Percentiles rank a stretch among this genome's conserved stretches.
phyloP scores from a whole-genome alignment of 2,113 vertebrate species.

The Sisor rabdophorus region DNA sequence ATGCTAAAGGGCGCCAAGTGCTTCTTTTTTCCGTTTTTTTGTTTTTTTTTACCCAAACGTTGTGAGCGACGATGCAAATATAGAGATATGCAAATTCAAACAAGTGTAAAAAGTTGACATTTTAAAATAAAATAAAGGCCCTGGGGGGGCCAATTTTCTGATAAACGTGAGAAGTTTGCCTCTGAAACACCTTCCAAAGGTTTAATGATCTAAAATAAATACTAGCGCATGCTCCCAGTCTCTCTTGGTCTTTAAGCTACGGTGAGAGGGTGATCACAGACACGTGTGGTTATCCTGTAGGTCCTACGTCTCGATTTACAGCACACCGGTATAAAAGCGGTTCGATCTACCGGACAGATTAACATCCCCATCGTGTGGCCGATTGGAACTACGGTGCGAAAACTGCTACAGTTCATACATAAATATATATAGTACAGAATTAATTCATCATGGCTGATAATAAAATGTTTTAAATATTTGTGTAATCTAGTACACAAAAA shows the following conservation, averaged over 20 bases:
- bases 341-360: slow-evolving; percentile 4
- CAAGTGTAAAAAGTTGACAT: too few species aligned
- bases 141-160: too few species aligned
- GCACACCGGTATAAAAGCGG: background rate
- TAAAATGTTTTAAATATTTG: slow-evolving; percentile 21
- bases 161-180: too few species aligned
- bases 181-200: too few species aligned
- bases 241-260: slow-evolving; percentile 13
- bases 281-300: background rate
- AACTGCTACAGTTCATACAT: slow-evolving; percentile 33
- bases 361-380: slow-evolving; percentile 40
- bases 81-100: too few species aligned
- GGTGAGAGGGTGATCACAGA: background rate
- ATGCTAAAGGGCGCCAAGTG: too few species aligned
- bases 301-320: slow-evolving; percentile 9
- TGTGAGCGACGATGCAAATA: too few species aligned
- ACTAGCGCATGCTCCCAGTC: slow-evolving; percentile 28
- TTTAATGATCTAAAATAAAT: slow-evolving; percentile 19
- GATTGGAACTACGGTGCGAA: slow-evolving; percentile 22
- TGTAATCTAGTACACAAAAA: slow-evolving; percentile 17
- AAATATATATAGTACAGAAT: slow-evolving; percentile 23
- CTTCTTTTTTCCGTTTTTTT: too few species aligned
- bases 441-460: slow-evolving; percentile 17
- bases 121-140: too few species aligned
- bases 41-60: too few species aligned